Evolutionary conservation across 1,140 invertebrate species (phyloP).

Genomic region (Saccostrea echinata): DNA sequence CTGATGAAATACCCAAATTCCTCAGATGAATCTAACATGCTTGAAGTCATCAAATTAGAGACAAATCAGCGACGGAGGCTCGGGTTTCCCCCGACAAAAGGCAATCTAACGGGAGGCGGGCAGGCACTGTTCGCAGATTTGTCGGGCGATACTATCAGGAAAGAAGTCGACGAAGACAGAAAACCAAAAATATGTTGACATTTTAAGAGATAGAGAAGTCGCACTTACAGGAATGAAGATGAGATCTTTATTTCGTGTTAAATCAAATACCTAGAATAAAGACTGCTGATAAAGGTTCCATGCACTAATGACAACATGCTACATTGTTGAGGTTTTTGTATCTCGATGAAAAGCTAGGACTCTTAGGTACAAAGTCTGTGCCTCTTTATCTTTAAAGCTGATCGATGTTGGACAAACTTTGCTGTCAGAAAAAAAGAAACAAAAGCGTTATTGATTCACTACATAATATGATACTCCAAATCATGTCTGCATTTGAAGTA

Average conservation of each 20-base stretch:
- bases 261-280: not conserved
- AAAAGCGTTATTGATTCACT: slow-evolving; percentile 22
- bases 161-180: not conserved
- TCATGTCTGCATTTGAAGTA: slow-evolving; percentile 6
- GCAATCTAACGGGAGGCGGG: slow-evolving; percentile 17
- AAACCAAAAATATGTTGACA: slow-evolving; percentile 28
- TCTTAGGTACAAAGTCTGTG: not conserved
- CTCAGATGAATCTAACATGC: not conserved
- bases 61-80: slow-evolving; percentile 12
- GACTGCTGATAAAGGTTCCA: not conserved
- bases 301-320: slow-evolving; percentile 3
- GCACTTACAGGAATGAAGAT: not conserved
- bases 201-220: slow-evolving; percentile 18
- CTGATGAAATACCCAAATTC: slow-evolving; percentile 25
- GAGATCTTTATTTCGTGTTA: slow-evolving; percentile 10
- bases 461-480: slow-evolving; percentile 12
- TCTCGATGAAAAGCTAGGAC: not conserved
- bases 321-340: slow-evolving; percentile 29
- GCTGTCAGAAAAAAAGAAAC: slow-evolving; percentile 17
- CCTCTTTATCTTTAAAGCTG: slow-evolving; percentile 22
- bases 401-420: not conserved
- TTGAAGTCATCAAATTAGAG: slow-evolving; percentile 29
- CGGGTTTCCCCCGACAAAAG: slow-evolving; percentile 2
- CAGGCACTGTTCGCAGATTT: slow-evolving; percentile 3
- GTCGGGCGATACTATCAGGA: slow-evolving; percentile 16